Evolutionary conservation across 2,113 vertebrate species (phyloP), one percentile per base, ranked within the genome.

Genomic region (Archilochus colubris): DNA sequence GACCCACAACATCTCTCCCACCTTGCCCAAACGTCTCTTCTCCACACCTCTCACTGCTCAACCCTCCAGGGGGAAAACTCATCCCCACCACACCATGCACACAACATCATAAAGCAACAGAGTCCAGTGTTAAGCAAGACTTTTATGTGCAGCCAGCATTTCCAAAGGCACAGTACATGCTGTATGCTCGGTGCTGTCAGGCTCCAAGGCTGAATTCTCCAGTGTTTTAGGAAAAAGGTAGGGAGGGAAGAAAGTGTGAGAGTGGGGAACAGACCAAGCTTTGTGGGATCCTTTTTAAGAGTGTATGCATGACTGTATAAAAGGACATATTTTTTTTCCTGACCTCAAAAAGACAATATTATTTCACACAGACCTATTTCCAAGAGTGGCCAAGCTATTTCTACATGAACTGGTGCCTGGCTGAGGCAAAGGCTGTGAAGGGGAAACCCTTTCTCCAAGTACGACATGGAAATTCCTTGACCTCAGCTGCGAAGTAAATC

Each of bases 381-480:
- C 95, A 97, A 84, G 73, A 91, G 69, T 33, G 68, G 94, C 72
- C 82, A 80, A 96, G 53, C 84, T 93, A 91, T 93, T 95, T 91
- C 90, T 96, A 54, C 94, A 88, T 61, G 88, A 92, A 93, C 48
- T 5, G n/a, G 54, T 51, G 74, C 91, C 61, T 88, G 85, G n/a
- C 10, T 91, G 78, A 96, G 83, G 95, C 80, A 85, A 87, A 79
- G 64, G 72, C 82, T 91, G 72, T 64, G 81, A 93, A 96, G 91
- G 94, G 96, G 91, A 93, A 97, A 96, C 95, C 95, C 95, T 96
- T 88, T 96, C 80, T 88, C 84, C 68, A 82, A 80, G 46, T 85
- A 95, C 81, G 95, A 96, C 88, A 96, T 93, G 93, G 91, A 97
- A 96, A 96, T 95, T 95, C 95, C 92, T 96, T 96, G 96, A 95